phyloP scores from a whole-genome alignment of 2,888 invertebrate species.

The Hypomecis punctinalis region DNA sequence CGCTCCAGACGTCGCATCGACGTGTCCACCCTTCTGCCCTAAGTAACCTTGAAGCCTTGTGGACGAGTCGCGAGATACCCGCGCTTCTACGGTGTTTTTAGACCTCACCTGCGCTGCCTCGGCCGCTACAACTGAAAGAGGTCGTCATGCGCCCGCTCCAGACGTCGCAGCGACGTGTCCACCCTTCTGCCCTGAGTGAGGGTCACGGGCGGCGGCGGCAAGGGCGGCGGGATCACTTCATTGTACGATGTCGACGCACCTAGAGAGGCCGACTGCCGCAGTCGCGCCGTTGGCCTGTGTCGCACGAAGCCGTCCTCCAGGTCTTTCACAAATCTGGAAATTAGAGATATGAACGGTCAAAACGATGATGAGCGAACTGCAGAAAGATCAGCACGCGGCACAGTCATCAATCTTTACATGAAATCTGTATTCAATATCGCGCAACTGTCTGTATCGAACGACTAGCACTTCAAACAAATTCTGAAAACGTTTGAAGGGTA shows the following conservation, averaged over 20 bases:
- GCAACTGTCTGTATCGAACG: no score
- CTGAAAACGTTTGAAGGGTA: no score
- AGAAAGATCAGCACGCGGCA: no score
- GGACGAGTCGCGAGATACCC: no score
- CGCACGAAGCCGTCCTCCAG: constrained; percentile 82
- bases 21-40: constrained; percentile 91
- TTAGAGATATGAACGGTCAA: constrained; percentile 41
- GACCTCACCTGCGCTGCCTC: constrained; percentile 76
- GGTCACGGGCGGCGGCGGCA: constrained; percentile 87
- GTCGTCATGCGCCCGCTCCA: constrained; percentile 94
- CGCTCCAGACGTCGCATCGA: constrained; percentile 93
- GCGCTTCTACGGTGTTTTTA: background rate
- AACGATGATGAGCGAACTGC: no score
- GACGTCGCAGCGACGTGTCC: constrained; percentile 91
- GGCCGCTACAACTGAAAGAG: constrained; percentile 95
- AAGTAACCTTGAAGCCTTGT: constrained; percentile 86
- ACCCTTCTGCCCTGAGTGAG: constrained; percentile 93
- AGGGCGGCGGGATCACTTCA: constrained; percentile 77
- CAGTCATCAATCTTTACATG: no score
- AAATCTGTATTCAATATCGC: no score
- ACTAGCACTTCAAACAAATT: no score
- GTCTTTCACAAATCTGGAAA: constrained; percentile 82
- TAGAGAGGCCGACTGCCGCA: constrained; percentile 84
- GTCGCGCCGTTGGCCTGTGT: constrained; percentile 82
- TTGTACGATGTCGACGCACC: constrained; percentile 77